Evolutionary conservation across 2,797 vertebrate genomes (phyloP).

Genomic region (Eulemur mongoz): DNA sequence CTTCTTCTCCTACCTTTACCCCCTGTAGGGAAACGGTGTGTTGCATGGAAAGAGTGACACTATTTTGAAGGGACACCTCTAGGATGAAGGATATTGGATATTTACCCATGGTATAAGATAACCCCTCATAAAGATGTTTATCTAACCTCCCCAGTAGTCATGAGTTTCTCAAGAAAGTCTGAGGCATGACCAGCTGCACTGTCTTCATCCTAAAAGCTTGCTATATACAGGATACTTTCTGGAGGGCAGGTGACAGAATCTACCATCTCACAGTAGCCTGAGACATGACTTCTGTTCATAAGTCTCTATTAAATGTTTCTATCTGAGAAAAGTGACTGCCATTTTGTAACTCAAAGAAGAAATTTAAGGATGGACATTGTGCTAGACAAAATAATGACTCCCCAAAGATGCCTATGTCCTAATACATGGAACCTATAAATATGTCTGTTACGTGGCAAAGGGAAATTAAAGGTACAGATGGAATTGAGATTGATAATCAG

Average conservation of each 20-base stretch:
- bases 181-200: background rate
- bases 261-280: background rate
- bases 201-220: background rate
- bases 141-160: background rate
- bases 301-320: background rate
- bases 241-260: background rate
- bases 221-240: background rate
- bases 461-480: background rate
- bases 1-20: background rate
- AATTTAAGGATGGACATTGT: background rate
- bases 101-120: background rate
- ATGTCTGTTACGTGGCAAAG: background rate
- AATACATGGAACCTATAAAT: background rate
- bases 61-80: background rate
- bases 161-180: background rate
- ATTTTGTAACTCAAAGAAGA: background rate
- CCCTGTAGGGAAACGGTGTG: background rate
- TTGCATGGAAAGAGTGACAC: background rate
- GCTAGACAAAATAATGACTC: background rate
- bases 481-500: background rate
- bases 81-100: rapidly evolving
- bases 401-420: background rate
- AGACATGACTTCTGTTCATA: background rate
- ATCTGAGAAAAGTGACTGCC: background rate
- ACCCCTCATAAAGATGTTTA: background rate